A percentile compares a stretch with the other conserved stretches of the same genome.
phyloP scores from a whole-genome alignment of 2,113 vertebrate genomes.

The Elaphurus davidianus region DNA sequence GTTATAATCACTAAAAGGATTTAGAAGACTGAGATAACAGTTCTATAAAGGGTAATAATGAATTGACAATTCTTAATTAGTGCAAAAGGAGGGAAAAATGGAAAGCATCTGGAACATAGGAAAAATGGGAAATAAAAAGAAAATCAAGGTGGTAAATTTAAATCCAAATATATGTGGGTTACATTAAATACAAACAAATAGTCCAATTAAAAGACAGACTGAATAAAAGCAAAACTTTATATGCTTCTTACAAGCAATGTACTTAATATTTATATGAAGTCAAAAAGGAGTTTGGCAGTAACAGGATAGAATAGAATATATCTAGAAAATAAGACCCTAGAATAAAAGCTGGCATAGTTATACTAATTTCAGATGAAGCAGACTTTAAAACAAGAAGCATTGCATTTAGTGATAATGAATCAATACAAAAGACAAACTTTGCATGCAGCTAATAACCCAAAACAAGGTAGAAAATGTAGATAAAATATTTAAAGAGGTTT shows the following conservation, averaged over 20 bases:
- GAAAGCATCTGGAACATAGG: neutral
- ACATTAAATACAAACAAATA: neutral
- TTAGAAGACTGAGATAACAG: neutral
- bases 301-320: neutral
- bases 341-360: neutral
- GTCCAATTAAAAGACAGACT: neutral
- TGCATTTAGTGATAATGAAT: neutral
- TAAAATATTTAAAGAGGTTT: neutral
- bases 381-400: neutral
- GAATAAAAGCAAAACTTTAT: neutral
- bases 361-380: neutral
- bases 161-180: neutral
- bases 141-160: neutral
- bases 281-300: neutral
- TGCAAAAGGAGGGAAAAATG: neutral
- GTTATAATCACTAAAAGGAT: neutral
- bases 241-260: neutral
- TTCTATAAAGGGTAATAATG: neutral
- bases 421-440: neutral
- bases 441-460: neutral
- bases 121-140: neutral
- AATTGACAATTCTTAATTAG: neutral
- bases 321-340: neutral
- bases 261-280: neutral
- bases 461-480: neutral